Conservation (phyloP, 2,888 invertebrate species). For the Panopea generosa region DNA sequence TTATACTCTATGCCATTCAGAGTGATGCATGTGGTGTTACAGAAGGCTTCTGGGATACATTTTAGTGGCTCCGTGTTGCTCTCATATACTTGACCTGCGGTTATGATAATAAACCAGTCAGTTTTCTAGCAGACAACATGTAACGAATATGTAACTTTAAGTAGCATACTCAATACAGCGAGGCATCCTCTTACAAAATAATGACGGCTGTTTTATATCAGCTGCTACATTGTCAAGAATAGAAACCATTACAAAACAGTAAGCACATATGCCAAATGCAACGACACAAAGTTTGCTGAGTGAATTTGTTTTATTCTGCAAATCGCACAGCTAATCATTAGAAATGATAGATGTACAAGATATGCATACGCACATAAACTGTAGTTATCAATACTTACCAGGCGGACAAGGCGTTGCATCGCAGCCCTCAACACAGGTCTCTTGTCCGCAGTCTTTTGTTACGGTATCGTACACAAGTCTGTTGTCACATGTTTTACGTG, state of each 20-base stretch:
- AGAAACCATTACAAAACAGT: too few species aligned
- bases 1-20: conserved; percentile 89
- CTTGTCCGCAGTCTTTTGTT: conserved; percentile 86
- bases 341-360: too few species aligned
- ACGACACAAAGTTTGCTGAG: too few species aligned
- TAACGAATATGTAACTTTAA: too few species aligned
- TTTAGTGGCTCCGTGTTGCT: conserved; percentile 89
- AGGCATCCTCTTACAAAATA: too few species aligned
- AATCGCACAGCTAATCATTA: too few species aligned
- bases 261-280: too few species aligned
- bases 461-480: conserved; percentile 88
- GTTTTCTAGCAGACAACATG: neutral
- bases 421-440: conserved; percentile 89
- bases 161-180: too few species aligned
- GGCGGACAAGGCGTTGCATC: conserved; percentile 90
- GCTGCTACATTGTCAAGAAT: too few species aligned
- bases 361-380: too few species aligned
- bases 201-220: too few species aligned
- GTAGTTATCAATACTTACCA: conserved; percentile 86
- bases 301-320: too few species aligned
- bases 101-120: neutral
- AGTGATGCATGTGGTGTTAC: conserved; percentile 90
- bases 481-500: conserved; percentile 94
- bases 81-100: conserved; percentile 89
- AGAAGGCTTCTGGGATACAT: conserved; percentile 91